Evolutionary conservation across 2,113 vertebrate genomes (phyloP), one percentile per base, ranked within the genome.

Genomic region (Lichenostomus cassidix): DNA sequence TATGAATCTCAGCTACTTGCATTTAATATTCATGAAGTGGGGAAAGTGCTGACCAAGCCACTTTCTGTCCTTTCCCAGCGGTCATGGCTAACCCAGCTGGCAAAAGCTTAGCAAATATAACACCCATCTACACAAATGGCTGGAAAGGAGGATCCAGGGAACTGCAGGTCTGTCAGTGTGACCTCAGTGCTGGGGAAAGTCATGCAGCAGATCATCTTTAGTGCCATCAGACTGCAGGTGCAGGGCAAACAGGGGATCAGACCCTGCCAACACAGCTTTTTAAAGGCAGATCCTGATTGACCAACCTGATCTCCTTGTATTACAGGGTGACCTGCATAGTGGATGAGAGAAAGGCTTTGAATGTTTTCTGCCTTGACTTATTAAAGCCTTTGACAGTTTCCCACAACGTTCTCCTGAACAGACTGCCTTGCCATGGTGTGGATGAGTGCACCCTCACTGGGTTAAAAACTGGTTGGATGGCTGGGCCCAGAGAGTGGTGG

Each of bases 141-240:
- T 53, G 17, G 23, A 49, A 62, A 68, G 19, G 19, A 74, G 53
- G 27, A 86, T 37, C 15, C 49, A 67, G n/a, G 35, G 67, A 53
- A 3, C 10, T 55, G 3, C 46, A 67, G n/a, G 15, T 47, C 29
- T 68, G 53, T 55, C 41, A 24, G n/a, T 16, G 5, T 60, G 75
- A 49, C 47, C n/a, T 86, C 0, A 0, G 5, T 33, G 19, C 25
- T 28, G 22, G 15, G 35, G 15, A 62, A 18, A 10, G 25, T 37
- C 41, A 28, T 14, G 29, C 39, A 42, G 21, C 29, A 59, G 67
- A 23, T n/a, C 21, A 15, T 24, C 13, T 24, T 42, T 31, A 37
- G 53, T 33, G 29, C 39, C 53, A 42, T 55, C 53, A 67, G 29
- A 28, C 3, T 9, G 60, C n/a, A 35, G 39, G 31, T 47, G 22